Base-by-base conservation (phyloP, 1,140 invertebrate species). In the Lasioglossum albipes region DNA sequence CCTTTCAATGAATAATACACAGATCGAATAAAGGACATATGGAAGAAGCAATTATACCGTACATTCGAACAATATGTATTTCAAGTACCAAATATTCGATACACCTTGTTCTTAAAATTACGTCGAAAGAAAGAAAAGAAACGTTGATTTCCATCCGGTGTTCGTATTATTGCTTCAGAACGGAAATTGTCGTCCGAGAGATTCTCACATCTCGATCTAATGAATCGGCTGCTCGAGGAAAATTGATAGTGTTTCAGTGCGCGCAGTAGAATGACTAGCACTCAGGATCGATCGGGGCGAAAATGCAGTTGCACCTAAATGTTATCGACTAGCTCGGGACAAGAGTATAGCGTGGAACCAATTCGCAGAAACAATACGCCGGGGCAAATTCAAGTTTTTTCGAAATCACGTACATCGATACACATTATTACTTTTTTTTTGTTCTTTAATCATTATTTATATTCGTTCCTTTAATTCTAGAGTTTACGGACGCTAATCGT, bases 71-170 rank as follows among this genome's bases (percentile, higher is more conserved):
- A 84, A 81, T 65, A 68, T 85, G 82, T 85, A 85, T 85, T 85
- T 85, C 64, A 75, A 84, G 84, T 85, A 85, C 82, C 84, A 85
- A 85, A 85, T 85, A 84, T 85, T 64, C 69, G 74, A 84, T 85
- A 85, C 78, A 85, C 81, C 72, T 76, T 83, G 68, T 81, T 81
- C 84, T 85, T 85, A 85, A 80, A 66, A 68, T 84, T 85, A 85
- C 64, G 75, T 73, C 73, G 70, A 64, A 59, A 71, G 75, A 76
- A 59, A 59, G 20, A 45, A 74, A 57, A 71, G 45, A 65, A 57
- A 54, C 22, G 2, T 81, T 59, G 41, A 31, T 78, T 66, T 31
- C 18, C 69, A 70, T 73, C 54, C 61, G 41, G n/a, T 42, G 20
- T 31, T 42, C 66, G 67, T 52, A 79, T 75, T 75, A 75, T 64